A percentile compares a stretch with the other conserved stretches of the same genome.
phyloP scores from a whole-genome alignment of 2,113 vertebrate species.

The Phoxinus phoxinus region DNA sequence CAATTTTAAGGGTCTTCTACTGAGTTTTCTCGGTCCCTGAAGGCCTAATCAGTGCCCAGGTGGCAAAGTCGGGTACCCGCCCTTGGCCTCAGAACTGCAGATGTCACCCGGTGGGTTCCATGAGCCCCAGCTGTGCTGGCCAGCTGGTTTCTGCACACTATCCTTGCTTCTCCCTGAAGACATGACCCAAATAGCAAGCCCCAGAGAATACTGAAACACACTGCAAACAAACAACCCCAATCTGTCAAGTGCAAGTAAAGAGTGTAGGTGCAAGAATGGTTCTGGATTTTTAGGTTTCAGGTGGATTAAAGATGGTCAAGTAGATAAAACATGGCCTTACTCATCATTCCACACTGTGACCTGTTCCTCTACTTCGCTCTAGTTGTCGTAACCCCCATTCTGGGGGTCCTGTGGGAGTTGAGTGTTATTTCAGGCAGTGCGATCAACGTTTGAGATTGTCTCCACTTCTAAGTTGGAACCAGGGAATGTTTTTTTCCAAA shows the following conservation, averaged over 20 bases:
- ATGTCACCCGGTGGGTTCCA: slow-evolving; percentile 42
- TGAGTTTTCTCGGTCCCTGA: slow-evolving; percentile 8
- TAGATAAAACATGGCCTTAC: neutral
- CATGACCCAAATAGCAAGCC: slow-evolving; percentile 48
- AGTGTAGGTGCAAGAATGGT: neutral
- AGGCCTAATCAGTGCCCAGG: slow-evolving; percentile 50
- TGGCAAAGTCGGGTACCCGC: slow-evolving; percentile 48
- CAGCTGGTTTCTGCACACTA: slow-evolving; percentile 47
- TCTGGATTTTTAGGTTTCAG: slow-evolving; percentile 9
- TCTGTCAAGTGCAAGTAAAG: slow-evolving; percentile 52
- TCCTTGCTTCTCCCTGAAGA: slow-evolving; percentile 36
- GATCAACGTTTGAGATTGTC: neutral
- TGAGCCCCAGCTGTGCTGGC: slow-evolving; percentile 56
- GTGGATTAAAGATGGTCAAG: neutral
- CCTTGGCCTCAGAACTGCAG: slow-evolving; percentile 45
- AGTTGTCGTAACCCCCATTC: too few species aligned
- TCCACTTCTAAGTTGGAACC: neutral
- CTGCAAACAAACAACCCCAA: slow-evolving; percentile 47
- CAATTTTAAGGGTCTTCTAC: neutral
- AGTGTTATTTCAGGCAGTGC: neutral
- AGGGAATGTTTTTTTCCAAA: slow-evolving; percentile 21
- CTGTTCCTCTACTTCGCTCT: neutral
- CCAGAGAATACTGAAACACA: slow-evolving; percentile 20
- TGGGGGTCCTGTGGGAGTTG: neutral
- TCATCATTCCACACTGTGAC: neutral